Percentiles rank a stretch among this genome's conserved stretches.
These are phyloP conservation scores for Drosophila mayri DNA, from an alignment of 1,140 invertebrate genomes.

Conservation along the genomic window DNA sequence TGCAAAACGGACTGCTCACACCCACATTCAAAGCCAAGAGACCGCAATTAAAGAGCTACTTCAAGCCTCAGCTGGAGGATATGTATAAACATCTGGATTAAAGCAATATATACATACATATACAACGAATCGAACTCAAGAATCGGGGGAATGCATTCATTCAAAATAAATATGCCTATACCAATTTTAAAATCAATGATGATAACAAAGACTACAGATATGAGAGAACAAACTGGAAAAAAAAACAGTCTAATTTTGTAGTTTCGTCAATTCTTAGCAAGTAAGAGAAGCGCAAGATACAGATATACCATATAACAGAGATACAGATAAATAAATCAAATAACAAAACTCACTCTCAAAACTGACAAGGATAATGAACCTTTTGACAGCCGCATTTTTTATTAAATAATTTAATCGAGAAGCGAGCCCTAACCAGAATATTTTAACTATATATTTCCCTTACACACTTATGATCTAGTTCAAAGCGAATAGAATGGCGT, in stretches of 20 bases:
- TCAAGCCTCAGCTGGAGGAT: constrained; percentile 95
- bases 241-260: constrained; percentile 60
- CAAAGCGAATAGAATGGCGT: constrained; percentile 51
- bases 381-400: constrained; percentile 72
- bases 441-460: constrained; percentile 66
- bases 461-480: constrained; percentile 46
- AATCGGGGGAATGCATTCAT: constrained; percentile 61
- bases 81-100: constrained; percentile 90
- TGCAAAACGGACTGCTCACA: constrained; percentile 98
- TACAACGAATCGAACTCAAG: constrained; percentile 60
- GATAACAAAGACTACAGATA: constrained; percentile 68
- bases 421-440: constrained; percentile 50
- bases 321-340: constrained; percentile 21
- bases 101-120: constrained; percentile 45
- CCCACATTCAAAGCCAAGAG: constrained; percentile 98
- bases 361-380: constrained; percentile 28
- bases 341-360: constrained; percentile 22
- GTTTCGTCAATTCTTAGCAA: constrained; percentile 78
- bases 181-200: constrained; percentile 57
- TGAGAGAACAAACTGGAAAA: constrained; percentile 33
- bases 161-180: constrained; percentile 48
- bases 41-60: constrained; percentile 94
- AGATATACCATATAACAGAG: constrained; percentile 23
- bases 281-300: constrained; percentile 67
- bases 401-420: constrained; percentile 64